Percentiles rank a stretch among this genome's conserved stretches.
Evolutionary conservation across 2,888 invertebrate species (phyloP).

Genomic region (Lamellibrachia columna): DNA sequence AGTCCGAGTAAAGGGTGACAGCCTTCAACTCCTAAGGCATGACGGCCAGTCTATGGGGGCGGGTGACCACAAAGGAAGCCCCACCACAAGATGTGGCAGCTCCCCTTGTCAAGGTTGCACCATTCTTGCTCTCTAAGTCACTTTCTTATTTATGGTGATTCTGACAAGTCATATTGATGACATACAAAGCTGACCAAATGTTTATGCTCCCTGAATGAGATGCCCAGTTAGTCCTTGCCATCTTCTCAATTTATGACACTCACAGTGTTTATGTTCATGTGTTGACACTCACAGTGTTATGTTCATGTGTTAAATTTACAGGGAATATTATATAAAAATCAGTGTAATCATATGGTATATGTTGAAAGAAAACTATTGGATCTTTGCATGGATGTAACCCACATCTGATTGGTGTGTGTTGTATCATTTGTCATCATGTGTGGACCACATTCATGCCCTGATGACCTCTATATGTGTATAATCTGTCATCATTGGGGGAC

Average conservation of each 20-base stretch:
- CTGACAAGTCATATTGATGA: not conserved
- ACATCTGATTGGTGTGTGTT: not conserved
- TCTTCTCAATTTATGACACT: not conserved
- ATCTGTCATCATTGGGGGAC: not conserved
- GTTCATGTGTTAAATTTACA: not conserved
- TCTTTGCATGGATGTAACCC: not conserved
- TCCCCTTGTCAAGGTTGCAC: slow-evolving; percentile 53
- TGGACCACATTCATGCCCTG: not conserved
- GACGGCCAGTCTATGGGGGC: slow-evolving; percentile 55
- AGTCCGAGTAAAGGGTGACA: slow-evolving; percentile 59
- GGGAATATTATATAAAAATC: not conserved
- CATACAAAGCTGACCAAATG: not conserved
- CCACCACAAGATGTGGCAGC: slow-evolving; percentile 54
- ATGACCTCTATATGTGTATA: not conserved
- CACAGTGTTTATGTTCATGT: not conserved
- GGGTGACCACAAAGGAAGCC: slow-evolving; percentile 57
- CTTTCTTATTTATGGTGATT: not conserved
- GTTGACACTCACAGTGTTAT: not conserved
- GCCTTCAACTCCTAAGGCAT: slow-evolving; percentile 56
- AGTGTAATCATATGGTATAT: no score
- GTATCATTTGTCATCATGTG: not conserved
- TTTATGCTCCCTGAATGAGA: not conserved
- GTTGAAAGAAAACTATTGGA: no score
- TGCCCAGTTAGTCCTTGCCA: not conserved
- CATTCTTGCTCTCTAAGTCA: not conserved